Evolutionary conservation across 2,888 invertebrate species (phyloP), one percentile per base, ranked within the genome.

Genomic region (Xestoiulus laeticollis): DNA sequence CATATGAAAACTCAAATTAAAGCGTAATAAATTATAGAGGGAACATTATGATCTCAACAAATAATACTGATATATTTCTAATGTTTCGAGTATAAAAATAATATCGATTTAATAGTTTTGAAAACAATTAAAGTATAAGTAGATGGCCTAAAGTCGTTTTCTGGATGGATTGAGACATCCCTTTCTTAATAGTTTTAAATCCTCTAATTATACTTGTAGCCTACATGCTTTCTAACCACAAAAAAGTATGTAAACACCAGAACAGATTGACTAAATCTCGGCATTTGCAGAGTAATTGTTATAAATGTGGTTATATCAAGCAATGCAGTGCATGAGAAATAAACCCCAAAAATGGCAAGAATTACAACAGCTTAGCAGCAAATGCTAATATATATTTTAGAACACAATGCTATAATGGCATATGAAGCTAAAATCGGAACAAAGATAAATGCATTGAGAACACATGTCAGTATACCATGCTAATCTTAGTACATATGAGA

Each of bases 61-160:
- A 78, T 78, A 78, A 78, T 78, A 78, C 78, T 78, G 78, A 78
- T 78, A n/a, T n/a, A 78, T 68, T 78, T 30, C 78, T 30, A 78
- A 78, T 78, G 78, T 6, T 78, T 32, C 43, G 19, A 26, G 85
- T 0, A 4, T 10, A 38, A n/a, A n/a, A 85, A 85, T 44, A 44
- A 85, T 48, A 85, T 85, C 43, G 12, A 43, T n/a, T n/a, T n/a
- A n/a, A 48, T 22, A 44, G 22, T n/a, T 26, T 68, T 22, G 22
- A 26, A 68, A n/a, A 53, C 53, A 43, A 48, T 14, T 53, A n/a
- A 53, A n/a, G 53, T n/a, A 38, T 38, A 38, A 38, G 38, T 38
- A 38, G 38, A 38, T 38, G 38, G 38, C 38, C 38, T 8, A 38
- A 5, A 38, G 38, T 8, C 38, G 38, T 8, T n/a, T n/a, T n/a